phyloP scores from a whole-genome alignment of 2,888 invertebrate genomes.

The Sacculina carcini region DNA sequence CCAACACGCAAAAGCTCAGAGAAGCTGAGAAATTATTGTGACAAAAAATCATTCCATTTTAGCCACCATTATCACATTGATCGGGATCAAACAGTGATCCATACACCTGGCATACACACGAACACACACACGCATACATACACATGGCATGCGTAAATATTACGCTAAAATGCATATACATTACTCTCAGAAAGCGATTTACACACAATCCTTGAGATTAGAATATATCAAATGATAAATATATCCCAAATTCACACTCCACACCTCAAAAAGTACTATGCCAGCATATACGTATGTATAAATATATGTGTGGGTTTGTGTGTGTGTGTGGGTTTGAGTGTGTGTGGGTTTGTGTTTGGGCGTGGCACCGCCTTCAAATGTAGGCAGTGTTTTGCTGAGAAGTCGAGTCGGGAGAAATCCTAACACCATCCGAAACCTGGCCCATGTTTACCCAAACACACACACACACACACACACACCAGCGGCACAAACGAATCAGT shows the following conservation, averaged over 20 bases:
- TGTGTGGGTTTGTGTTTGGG: too few species aligned
- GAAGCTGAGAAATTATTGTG: neutral
- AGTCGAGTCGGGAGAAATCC: too few species aligned
- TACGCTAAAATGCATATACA: neutral
- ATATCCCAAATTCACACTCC: neutral
- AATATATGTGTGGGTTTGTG: neutral
- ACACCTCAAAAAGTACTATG: neutral
- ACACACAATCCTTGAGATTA: neutral
- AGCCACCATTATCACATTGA: neutral
- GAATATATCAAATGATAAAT: neutral
- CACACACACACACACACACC: too few species aligned
- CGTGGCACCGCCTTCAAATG: too few species aligned
- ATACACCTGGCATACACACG: too few species aligned
- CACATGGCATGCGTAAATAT: neutral
- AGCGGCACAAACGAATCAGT: too few species aligned
- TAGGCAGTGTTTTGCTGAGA: too few species aligned
- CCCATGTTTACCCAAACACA: too few species aligned
- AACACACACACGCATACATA: neutral
- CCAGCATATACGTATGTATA: neutral
- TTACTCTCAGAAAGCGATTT: neutral
- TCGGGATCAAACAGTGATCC: neutral
- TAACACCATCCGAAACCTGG: too few species aligned
- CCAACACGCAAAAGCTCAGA: neutral
- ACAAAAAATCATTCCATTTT: neutral
- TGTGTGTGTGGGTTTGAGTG: too few species aligned